Base-by-base conservation (phyloP, 2,888 invertebrate species). In the Pristionchus entomophagus region DNA sequence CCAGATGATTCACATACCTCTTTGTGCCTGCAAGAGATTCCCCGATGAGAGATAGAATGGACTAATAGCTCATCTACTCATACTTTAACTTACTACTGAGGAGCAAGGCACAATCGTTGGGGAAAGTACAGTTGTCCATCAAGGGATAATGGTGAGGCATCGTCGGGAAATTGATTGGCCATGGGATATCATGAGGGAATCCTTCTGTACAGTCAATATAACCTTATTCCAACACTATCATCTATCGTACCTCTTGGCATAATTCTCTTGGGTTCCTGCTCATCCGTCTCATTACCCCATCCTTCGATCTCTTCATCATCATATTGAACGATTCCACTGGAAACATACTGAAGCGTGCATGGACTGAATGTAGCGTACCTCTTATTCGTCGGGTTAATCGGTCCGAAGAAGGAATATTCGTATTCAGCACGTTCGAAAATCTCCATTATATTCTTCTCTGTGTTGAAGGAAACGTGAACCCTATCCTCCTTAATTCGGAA, bases 341-440 rank as follows among this genome's bases (percentile, higher is more conserved):
- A 73, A 26, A 41, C 5, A 26, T n/a, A 38, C 22, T 69, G 38
- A 22, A 38, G 17, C 8, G 3, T 73, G 41, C 14, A 73, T 45
- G 14, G 17, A 22, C 62, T 14, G 22, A 19, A 32, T 69, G 19
- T 41, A 22, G 3, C 69, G 41, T 41, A 73, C 73, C 38, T 65
- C 35, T 35, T 26, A n/a, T n/a, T 8, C 10, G 14, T 6, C n/a
- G 38, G 41, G 12, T 73, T 73, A 3, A 38, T 73, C 22, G 73
- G 73, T 41, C 73, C 73, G n/a, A 73, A 45, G 73, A 73, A 73
- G 5, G 22, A n/a, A 38, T 73, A 45, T 19, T 73, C 73, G 5
- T 73, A 8, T 1, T 35, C 73, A 0, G 38, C 73, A 10, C 73
- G 38, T 26, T 38, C 10, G n/a, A 73, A 73, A 5, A 45, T 2